A percentile compares a stretch with the other conserved stretches of the same genome.
Evolutionary conservation across 2,113 vertebrate genomes (phyloP).

Genomic region (Mormoops blainvillei): DNA sequence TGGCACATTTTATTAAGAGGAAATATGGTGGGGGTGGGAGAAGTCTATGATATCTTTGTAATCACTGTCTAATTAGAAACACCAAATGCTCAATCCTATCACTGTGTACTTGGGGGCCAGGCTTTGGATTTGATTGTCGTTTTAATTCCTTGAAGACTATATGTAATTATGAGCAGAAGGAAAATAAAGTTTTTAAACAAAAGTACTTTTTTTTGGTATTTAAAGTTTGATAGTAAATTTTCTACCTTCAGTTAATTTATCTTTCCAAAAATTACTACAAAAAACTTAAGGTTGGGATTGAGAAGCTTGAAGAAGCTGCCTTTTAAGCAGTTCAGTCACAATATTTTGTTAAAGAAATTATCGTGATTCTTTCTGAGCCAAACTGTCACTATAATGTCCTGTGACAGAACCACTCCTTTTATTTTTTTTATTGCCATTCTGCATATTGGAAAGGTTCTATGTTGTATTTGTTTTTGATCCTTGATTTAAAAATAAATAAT

Average conservation of each 20-base stretch:
- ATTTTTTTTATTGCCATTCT: slow-evolving; percentile 56
- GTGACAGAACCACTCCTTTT: slow-evolving; percentile 52
- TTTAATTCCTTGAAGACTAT: slow-evolving; percentile 44
- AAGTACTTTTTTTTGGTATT: slow-evolving; percentile 53
- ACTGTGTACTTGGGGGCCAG: slow-evolving; percentile 53
- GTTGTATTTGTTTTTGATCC: slow-evolving; percentile 81
- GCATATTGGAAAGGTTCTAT: slow-evolving; percentile 80
- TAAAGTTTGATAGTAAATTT: slow-evolving; percentile 46
- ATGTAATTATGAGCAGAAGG: slow-evolving; percentile 48
- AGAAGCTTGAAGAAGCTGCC: slow-evolving; percentile 16
- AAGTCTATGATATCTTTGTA: background rate
- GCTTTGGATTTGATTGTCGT: slow-evolving; percentile 30
- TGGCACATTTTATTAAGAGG: background rate
- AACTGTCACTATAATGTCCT: slow-evolving; percentile 67
- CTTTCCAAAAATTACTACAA: slow-evolving; percentile 14
- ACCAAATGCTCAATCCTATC: slow-evolving; percentile 53
- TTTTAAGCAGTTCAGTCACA: slow-evolving; percentile 55
- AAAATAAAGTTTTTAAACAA: slow-evolving; percentile 67
- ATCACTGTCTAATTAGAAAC: slow-evolving; percentile 31
- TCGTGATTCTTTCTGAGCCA: slow-evolving; percentile 73
- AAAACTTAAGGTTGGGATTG: slow-evolving; percentile 31
- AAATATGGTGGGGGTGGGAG: background rate
- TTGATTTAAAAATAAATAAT: slow-evolving; percentile 76
- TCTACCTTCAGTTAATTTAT: slow-evolving; percentile 33
- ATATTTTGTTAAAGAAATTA: slow-evolving; percentile 54